These are phyloP conservation scores for Diprion similis DNA, from an alignment of 1,140 invertebrate species.

Conservation along the genomic window DNA sequence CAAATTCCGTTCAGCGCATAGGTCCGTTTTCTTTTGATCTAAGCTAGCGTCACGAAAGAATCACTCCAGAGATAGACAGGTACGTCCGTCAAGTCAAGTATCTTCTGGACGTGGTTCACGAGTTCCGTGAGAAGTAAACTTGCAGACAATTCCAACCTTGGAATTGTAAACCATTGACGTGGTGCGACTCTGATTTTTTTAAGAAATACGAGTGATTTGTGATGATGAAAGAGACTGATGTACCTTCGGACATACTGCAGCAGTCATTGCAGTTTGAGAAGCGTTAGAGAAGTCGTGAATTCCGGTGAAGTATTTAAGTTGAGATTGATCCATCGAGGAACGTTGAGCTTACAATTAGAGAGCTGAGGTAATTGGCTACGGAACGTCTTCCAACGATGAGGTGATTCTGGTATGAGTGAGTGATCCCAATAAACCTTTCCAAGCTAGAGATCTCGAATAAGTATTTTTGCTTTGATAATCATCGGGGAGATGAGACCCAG, in stretches of 20 bases:
- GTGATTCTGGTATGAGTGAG: background rate
- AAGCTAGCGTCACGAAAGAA: slow-evolving; percentile 14
- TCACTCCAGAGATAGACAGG: slow-evolving; percentile 11
- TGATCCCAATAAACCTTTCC: slow-evolving; percentile 35
- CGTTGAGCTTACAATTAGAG: background rate
- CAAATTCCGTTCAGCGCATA: slow-evolving; percentile 22
- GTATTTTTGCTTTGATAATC: slow-evolving; percentile 15
- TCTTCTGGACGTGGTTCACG: background rate
- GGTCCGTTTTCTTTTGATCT: slow-evolving; percentile 14
- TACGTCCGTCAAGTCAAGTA: background rate
- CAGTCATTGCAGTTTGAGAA: slow-evolving; percentile 14
- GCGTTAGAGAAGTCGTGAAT: slow-evolving; percentile 20
- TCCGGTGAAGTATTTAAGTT: background rate
- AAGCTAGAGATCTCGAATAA: slow-evolving; percentile 31
- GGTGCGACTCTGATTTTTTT: slow-evolving; percentile 21
- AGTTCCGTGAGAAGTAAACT: slow-evolving; percentile 19
- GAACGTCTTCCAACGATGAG: too few relatives aligned
- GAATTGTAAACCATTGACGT: slow-evolving; percentile 3
- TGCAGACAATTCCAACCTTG: slow-evolving; percentile 19
- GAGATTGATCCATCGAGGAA: slow-evolving; percentile 24
- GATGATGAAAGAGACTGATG: too few relatives aligned
- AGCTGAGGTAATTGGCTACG: too few relatives aligned
- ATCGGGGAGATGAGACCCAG: slow-evolving; percentile 35
- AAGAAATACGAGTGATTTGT: background rate
- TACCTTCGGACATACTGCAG: slow-evolving; percentile 12